Evolutionary conservation across 2,113 vertebrate genomes (phyloP).

Genomic region (Silurus asotus): DNA sequence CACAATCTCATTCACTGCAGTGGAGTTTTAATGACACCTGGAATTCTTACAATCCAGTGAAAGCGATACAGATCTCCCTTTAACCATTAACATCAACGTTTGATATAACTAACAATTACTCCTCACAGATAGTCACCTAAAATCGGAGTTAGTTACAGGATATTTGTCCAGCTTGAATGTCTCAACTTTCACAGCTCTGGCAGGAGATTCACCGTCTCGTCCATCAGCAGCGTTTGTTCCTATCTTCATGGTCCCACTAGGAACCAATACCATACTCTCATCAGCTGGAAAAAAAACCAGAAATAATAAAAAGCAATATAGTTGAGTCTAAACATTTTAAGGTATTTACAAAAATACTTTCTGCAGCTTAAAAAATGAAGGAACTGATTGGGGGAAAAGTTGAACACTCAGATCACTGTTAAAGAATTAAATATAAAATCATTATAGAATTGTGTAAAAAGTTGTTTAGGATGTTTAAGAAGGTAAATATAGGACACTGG

Average conservation of each 20-base stretch:
- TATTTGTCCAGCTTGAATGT: conserved; percentile 81
- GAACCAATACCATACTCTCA: conserved; percentile 71
- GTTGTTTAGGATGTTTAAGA: too few relatives aligned
- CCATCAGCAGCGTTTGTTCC: conserved; percentile 73
- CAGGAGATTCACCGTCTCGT: conserved; percentile 75
- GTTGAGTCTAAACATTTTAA: neutral
- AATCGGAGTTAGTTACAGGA: conserved; percentile 86
- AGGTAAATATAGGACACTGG: neutral
- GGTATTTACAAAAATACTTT: neutral
- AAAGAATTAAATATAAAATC: neutral
- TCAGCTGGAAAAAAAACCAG: conserved; percentile 39
- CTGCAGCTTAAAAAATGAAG: neutral
- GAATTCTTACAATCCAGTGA: neutral
- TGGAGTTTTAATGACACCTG: neutral
- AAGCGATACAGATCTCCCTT: neutral
- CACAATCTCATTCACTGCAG: neutral
- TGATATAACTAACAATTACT: neutral
- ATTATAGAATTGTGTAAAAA: neutral
- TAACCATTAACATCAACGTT: neutral
- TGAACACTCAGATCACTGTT: neutral
- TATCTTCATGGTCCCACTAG: conserved; percentile 80
- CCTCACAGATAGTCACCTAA: conserved; percentile 74
- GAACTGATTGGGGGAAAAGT: neutral
- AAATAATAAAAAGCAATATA: neutral
- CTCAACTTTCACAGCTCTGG: conserved; percentile 69